Base-by-base conservation (phyloP, 2,888 invertebrate species). In the Ypsolopha sequella region DNA sequence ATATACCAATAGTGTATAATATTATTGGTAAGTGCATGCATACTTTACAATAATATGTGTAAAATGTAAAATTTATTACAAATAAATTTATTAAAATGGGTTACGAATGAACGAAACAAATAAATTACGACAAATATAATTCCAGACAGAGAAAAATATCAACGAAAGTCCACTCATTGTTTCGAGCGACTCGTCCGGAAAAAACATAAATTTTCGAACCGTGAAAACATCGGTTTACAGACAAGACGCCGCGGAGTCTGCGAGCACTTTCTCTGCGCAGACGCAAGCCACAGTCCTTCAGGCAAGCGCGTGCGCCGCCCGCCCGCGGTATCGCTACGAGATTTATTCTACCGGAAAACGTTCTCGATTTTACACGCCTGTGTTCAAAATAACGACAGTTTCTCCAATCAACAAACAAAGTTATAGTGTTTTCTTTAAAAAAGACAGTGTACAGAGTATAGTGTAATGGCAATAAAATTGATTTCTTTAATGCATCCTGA, bases 221-320 rank as follows among this genome's bases (percentile, higher is more conserved):
- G 75, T 79, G 79, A 81, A 84, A 80, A 80, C 74, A 59, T 68
- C 44, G 51, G 69, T 75, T 78, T 82, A 80, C 39, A 49, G 48
- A 24, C 46, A 80, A 84, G 85, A 79, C 85, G 80, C 72, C 80
- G 73, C 74, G 72, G 79, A 82, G 85, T 85, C 85, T 85, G 82
- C 73, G 75, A 77, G 64, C 49, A 11, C 85, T 85, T 85, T 84
- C 85, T 80, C 84, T 76, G 81, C 74, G 74, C 74, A 65, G 66
- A 67, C 72, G 70, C 70, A 70, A 62, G 69, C 67, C 68, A 54
- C 52, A 54, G 53, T 54, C 54, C 54, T 55, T 53, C 54, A 66
- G 56, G 36, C 53, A 44, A 39, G 53, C 73, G 63, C 58, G 46
- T 11, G 35, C 34, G 33, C 46, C 74, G 75, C 73, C 68, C 73